Base-by-base conservation (phyloP, 2,888 invertebrate species). In the Drosophila suboccidentalis region DNA sequence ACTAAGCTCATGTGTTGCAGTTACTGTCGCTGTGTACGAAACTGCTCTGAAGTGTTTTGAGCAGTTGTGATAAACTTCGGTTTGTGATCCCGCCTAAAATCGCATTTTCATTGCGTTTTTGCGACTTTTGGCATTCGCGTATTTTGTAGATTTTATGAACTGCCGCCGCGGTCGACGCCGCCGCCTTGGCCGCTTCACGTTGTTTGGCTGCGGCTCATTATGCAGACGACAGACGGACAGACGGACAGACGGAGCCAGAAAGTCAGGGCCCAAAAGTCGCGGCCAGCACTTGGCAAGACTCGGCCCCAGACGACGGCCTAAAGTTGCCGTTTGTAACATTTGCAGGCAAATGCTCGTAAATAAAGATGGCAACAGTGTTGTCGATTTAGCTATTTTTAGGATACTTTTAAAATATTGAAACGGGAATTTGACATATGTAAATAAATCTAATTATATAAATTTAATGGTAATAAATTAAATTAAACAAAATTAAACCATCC, bases 191-290 rank as follows among this genome's bases (percentile, higher is more conserved):
- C 53, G 62, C 70, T 72, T 78, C 74, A 82, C 78, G 71, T 70
- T 78, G 80, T 71, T 71, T 75, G 69, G 76, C 78, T 67, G 70
- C 69, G 80, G 78, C 86, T 85, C 84, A 86, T 85, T 86, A 85
- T 86, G 82, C 75, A 69, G 71, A 59, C 44, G 71, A 70, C 49
- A 49, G 67, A 55, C 47, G 34, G 34, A n/a, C n/a, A n/a, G n/a
- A n/a, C n/a, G n/a, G n/a, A 70, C 49, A 49, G 69, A 55, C 47
- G 34, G 34, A 34, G 19, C 19, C 32, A 22, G 49, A 34, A 34
- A 34, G 26, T 29, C 41, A 26, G 43, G 34, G 10, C n/a, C n/a
- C 53, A 11, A 41, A 54, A 76, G 67, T 61, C 66, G 79, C 61
- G 71, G 68, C 67, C 69, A 46, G 34, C 61, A 80, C 82, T 85